phyloP scores from a whole-genome alignment of 2,888 invertebrate species.

The Hofmannophila pseudospretella region DNA sequence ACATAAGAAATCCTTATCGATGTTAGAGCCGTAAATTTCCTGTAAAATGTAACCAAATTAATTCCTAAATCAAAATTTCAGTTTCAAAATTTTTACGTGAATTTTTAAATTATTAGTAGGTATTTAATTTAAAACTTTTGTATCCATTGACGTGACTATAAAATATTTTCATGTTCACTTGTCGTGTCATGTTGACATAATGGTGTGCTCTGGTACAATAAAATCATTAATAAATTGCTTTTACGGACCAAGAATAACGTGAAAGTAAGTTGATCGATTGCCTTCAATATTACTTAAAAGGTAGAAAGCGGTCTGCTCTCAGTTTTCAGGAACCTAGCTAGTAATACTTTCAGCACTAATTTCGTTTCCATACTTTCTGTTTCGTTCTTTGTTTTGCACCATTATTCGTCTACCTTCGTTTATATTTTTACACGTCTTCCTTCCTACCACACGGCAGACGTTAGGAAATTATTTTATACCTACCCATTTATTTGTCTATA shows the following conservation, averaged over 20 bases:
- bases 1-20: slow-evolving; percentile 3
- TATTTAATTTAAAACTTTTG: slow-evolving; percentile 7
- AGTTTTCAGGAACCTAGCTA: background rate
- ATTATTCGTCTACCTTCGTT: too few species aligned
- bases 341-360: background rate
- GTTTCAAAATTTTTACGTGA: slow-evolving; percentile 21
- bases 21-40: slow-evolving; percentile 26
- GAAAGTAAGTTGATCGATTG: slow-evolving; percentile 51
- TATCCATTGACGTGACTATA: slow-evolving; percentile 39
- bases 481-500: too few species aligned
- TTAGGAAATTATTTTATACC: too few species aligned
- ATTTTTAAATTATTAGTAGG: slow-evolving; percentile 4
- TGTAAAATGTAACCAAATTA: slow-evolving; percentile 30
- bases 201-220: slow-evolving; percentile 55
- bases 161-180: slow-evolving; percentile 53
- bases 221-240: slow-evolving; percentile 54
- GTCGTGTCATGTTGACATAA: slow-evolving; percentile 66
- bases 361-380: background rate
- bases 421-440: too few species aligned
- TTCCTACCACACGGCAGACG: too few species aligned
- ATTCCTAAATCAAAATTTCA: slow-evolving; percentile 20
- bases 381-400: too few species aligned
- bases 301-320: background rate
- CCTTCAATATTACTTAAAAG: slow-evolving; percentile 16
- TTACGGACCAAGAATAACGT: slow-evolving; percentile 43